A percentile compares a stretch with the other conserved stretches of the same genome.
These are phyloP conservation scores for Oreotrochilus melanogaster DNA, from an alignment of 2,113 vertebrate species.

Conservation along the genomic window DNA sequence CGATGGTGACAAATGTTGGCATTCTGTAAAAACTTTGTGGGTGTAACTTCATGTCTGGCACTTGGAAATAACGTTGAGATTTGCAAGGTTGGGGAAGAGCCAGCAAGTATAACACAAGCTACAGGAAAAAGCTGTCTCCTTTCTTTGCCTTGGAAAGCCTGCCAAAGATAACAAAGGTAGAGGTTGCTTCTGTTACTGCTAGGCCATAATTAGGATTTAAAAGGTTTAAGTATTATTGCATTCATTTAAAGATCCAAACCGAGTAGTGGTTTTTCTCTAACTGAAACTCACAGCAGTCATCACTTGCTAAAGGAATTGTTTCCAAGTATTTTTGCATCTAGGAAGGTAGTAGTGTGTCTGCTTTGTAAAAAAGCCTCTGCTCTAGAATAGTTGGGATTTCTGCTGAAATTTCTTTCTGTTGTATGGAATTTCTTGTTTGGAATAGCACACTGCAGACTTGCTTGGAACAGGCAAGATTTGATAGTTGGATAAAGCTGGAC, in stretches of 20 bases:
- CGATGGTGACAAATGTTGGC: slow-evolving; percentile 64
- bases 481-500: background rate
- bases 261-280: background rate
- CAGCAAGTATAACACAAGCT: slow-evolving; percentile 42
- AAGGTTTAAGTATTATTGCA: background rate
- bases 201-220: background rate
- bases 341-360: background rate
- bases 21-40: slow-evolving; percentile 53
- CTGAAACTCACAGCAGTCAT: background rate
- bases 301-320: background rate
- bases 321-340: background rate
- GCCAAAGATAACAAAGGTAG: slow-evolving; percentile 54
- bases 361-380: background rate
- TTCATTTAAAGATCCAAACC: background rate
- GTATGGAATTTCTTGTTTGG: background rate
- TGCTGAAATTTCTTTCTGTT: background rate
- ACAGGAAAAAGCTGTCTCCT: slow-evolving; percentile 47
- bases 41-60: slow-evolving; percentile 59
- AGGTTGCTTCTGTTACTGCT: slow-evolving; percentile 21
- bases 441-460: background rate
- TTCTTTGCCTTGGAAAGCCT: slow-evolving; percentile 40
- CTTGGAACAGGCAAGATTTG: background rate
- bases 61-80: slow-evolving; percentile 53
- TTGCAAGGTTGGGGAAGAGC: slow-evolving; percentile 34
- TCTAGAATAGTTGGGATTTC: background rate